Evolutionary conservation across 2,888 invertebrate genomes (phyloP).

Genomic region (Acleris laterana): DNA sequence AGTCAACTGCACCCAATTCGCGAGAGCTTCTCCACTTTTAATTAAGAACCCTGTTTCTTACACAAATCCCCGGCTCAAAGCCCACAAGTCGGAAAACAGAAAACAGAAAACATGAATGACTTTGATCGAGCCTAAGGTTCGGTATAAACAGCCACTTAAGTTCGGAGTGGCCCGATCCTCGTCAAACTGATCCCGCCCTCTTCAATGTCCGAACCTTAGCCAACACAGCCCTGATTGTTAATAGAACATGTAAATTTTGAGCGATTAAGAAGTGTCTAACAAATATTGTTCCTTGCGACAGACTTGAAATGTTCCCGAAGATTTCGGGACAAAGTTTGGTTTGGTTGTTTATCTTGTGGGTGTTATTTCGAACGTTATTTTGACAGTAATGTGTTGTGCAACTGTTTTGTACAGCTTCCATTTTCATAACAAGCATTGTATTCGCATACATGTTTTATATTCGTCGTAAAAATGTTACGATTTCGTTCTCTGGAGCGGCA

Average conservation of each 20-base stretch:
- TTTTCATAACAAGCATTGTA: too few relatives aligned
- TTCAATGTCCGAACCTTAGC: constrained; percentile 46
- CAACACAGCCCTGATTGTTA: constrained; percentile 31
- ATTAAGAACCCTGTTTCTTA: constrained; percentile 2
- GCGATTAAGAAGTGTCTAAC: constrained; percentile 19
- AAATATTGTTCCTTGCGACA: constrained; percentile 7
- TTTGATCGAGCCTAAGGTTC: constrained; percentile 23
- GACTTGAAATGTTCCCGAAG: constrained; percentile 1
- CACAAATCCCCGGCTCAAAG: constrained; percentile 21
- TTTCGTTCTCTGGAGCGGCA: too few relatives aligned
- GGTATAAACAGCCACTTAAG: constrained; percentile 39
- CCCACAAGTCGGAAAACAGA: constrained; percentile 19
- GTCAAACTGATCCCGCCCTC: constrained; percentile 49
- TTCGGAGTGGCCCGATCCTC: constrained; percentile 40
- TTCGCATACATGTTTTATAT: too few relatives aligned
- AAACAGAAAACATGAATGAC: constrained; percentile 30
- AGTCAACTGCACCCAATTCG: too few relatives aligned
- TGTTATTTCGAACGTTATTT: not conserved
- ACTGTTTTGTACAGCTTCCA: too few relatives aligned
- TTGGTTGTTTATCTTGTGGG: not conserved
- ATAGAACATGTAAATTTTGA: constrained; percentile 29
- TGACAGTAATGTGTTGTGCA: not conserved
- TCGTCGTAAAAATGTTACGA: too few relatives aligned
- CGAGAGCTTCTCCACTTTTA: not conserved
- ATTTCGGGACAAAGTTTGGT: constrained; percentile 1